Evolutionary conservation across 92 coral and sea anemone species (phyloP), one percentile per base, ranked within the genome.

Genomic region (Montipora capitata): DNA sequence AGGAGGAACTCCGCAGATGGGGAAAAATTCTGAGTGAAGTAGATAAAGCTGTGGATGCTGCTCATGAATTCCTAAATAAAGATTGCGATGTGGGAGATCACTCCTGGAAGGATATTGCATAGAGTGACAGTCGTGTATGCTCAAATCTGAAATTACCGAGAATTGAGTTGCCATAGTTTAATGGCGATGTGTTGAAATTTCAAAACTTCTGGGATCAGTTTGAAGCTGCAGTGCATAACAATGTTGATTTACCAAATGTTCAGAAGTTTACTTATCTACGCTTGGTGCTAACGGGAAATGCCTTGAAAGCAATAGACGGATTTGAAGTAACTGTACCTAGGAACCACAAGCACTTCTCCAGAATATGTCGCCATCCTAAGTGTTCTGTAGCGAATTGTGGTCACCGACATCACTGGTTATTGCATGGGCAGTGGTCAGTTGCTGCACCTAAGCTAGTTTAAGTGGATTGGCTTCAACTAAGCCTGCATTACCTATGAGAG

Each of bases 211-310:
- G 79, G 85, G 72, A 86, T 79, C 81, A 83, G 49, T 84, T 57
- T 56, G 80, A 79, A 71, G 86, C 80, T 44, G 80, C 91, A 18
- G 81, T 82, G 48, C 84, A 76, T 51, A 66, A 82, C 52, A 82
- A 83, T 45, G 88, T 58, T 39, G 79, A 69, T 49, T 77, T 82
- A n/a, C 84, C 84, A 38, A 54, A 83, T 54, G 68, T 68, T 3
- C 88, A 82, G 56, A 83, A 74, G 80, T 89, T 89, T 44, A 82
- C 88, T n/a, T 74, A 63, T 61, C 58, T 81, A 49, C 75, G 87
- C 67, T 77, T 2, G 10, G 52, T 45, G 52, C 52, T 45, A 9
- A 45, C 2, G 1, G 52, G 52, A 5, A 45, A 45, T 45, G 52
- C 52, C 52, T 45, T 45, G 52, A 5, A 45, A 45, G 10, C 52